Evolutionary conservation across 2,888 invertebrate species (phyloP).

Genomic region (Theretra japonica): DNA sequence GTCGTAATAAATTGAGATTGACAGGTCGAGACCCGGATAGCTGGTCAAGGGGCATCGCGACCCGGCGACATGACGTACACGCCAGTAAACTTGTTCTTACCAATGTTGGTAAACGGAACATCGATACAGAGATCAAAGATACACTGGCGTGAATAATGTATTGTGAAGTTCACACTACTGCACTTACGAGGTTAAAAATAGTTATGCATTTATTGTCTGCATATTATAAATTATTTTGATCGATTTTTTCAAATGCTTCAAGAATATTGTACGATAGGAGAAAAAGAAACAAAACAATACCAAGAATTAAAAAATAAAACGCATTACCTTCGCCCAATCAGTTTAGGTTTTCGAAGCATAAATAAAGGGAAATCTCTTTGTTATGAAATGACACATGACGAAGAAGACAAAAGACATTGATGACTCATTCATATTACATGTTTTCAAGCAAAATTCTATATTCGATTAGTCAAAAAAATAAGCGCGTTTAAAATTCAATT

Average conservation of each 20-base stretch:
- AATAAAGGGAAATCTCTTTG: no score
- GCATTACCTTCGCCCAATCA: no score
- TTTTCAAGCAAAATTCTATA: neutral
- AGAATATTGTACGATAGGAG: neutral
- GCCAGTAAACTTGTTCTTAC: neutral
- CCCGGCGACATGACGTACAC: conserved; percentile 11
- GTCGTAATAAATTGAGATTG: conserved; percentile 19
- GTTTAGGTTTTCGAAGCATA: no score
- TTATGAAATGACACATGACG: neutral
- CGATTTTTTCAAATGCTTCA: neutral
- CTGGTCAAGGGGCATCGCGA: conserved; percentile 17
- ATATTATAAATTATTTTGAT: no score
- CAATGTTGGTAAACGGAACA: neutral
- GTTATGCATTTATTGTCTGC: neutral
- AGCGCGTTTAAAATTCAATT: neutral
- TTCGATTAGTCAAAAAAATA: neutral
- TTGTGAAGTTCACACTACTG: neutral
- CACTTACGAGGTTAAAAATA: neutral
- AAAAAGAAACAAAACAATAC: neutral
- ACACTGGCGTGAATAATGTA: neutral
- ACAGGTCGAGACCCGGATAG: conserved; percentile 22
- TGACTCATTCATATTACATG: neutral
- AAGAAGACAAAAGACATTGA: neutral
- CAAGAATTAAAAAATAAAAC: no score
- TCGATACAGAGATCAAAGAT: neutral